Percentiles rank a stretch among this genome's conserved stretches.
phyloP scores from a whole-genome alignment of 2,113 vertebrate species.

The Mandrillus leucophaeus region DNA sequence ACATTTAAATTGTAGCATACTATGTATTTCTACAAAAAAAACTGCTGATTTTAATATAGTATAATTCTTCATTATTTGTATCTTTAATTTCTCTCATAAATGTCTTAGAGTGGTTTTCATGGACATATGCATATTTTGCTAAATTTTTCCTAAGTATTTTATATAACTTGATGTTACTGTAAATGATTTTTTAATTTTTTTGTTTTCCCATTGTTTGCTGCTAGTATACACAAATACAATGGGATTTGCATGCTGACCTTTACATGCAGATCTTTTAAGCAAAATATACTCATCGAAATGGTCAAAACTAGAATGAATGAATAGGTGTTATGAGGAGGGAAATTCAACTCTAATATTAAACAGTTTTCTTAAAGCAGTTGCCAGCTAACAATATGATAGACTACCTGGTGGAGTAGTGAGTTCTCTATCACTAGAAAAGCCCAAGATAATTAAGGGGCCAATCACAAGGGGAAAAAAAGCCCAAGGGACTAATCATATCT shows the following conservation, averaged over 20 bases:
- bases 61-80: not conserved
- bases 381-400: not conserved
- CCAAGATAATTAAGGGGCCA: not conserved
- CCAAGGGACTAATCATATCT: not conserved
- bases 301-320: not conserved
- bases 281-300: not conserved
- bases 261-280: not conserved
- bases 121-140: not conserved
- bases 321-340: not conserved
- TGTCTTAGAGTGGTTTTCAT: not conserved
- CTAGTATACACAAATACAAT: not conserved
- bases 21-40: not conserved
- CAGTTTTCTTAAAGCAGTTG: not conserved
- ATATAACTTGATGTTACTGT: not conserved
- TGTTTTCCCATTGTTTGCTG: not conserved
- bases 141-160: not conserved
- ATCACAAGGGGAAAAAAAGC: too few relatives aligned
- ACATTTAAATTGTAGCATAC: not conserved
- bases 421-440: not conserved
- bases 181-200: not conserved
- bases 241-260: not conserved
- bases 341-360: not conserved
- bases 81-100: not conserved
- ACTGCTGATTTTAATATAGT: not conserved
- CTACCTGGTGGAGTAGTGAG: not conserved